phyloP scores from a whole-genome alignment of 2,888 invertebrate genomes.

The Hyposoter didymator region DNA sequence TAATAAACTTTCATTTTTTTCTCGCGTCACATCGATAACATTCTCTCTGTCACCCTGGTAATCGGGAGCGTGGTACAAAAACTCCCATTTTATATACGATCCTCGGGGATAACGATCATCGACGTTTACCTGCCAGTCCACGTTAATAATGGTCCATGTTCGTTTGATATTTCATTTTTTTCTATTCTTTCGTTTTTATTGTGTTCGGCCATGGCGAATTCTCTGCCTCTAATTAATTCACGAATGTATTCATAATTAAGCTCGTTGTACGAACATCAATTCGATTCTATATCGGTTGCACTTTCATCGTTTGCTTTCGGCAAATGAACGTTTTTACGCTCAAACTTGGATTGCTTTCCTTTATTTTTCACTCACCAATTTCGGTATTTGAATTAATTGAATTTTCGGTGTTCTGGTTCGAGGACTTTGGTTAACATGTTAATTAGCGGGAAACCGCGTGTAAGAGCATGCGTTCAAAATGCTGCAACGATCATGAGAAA shows the following conservation, averaged over 20 bases:
- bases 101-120: conserved; percentile 11
- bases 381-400: background rate
- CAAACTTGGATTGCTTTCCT: background rate
- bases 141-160: background rate
- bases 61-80: conserved; percentile 46
- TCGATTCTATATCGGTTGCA: background rate
- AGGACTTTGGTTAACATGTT: too few species aligned
- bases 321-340: background rate
- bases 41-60: conserved; percentile 9
- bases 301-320: background rate
- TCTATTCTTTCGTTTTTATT: background rate
- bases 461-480: too few species aligned
- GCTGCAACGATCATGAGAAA: too few species aligned
- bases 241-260: background rate
- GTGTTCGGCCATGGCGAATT: background rate
- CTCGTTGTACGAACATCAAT: background rate
- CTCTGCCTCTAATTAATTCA: background rate
- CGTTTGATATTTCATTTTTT: background rate
- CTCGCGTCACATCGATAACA: background rate
- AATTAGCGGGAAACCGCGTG: too few species aligned
- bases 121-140: conserved; percentile 12
- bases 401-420: background rate
- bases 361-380: background rate
- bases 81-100: conserved; percentile 39
- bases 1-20: conserved; percentile 42